Conservation (phyloP, 2,113 vertebrate genomes). For the Hemicordylus capensis region DNA sequence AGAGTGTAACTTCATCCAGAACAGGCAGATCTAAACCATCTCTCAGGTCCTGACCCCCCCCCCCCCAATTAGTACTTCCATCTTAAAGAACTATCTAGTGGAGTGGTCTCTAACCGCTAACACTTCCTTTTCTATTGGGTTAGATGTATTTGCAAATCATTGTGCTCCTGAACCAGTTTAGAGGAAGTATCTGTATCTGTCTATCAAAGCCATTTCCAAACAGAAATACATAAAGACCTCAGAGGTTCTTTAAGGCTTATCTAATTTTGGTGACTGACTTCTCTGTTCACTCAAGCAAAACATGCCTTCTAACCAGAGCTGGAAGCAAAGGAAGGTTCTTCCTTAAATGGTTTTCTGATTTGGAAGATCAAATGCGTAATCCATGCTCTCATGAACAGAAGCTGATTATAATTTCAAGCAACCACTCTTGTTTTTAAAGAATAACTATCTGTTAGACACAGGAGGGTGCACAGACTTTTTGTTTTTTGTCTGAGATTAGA, state of each 20-base stretch:
- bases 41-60: too few species aligned
- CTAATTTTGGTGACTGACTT: slow-evolving; percentile 53
- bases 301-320: not conserved
- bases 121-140: slow-evolving; percentile 9
- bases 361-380: slow-evolving; percentile 33
- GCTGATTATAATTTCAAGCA: slow-evolving; percentile 20
- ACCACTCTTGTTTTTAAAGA: slow-evolving; percentile 28
- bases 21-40: too few species aligned
- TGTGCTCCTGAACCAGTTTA: not conserved
- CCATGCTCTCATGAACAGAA: not conserved
- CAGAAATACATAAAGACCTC: slow-evolving; percentile 6
- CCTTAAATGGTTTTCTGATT: slow-evolving; percentile 27
- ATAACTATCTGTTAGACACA: slow-evolving; percentile 34
- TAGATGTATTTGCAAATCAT: slow-evolving; percentile 16
- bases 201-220: slow-evolving; percentile 25
- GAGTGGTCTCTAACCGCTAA: not conserved
- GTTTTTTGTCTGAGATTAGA: slow-evolving; percentile 13
- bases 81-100: too few species aligned
- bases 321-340: slow-evolving; percentile 37
- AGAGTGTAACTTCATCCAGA: too few species aligned
- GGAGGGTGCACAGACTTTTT: not conserved
- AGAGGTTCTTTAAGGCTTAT: slow-evolving; percentile 9
- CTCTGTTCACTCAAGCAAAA: slow-evolving; percentile 47
- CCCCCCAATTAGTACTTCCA: slow-evolving; percentile 11
- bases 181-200: not conserved